These are phyloP conservation scores for Clanis bilineata DNA, from an alignment of 2,888 invertebrate species.

Conservation along the genomic window DNA sequence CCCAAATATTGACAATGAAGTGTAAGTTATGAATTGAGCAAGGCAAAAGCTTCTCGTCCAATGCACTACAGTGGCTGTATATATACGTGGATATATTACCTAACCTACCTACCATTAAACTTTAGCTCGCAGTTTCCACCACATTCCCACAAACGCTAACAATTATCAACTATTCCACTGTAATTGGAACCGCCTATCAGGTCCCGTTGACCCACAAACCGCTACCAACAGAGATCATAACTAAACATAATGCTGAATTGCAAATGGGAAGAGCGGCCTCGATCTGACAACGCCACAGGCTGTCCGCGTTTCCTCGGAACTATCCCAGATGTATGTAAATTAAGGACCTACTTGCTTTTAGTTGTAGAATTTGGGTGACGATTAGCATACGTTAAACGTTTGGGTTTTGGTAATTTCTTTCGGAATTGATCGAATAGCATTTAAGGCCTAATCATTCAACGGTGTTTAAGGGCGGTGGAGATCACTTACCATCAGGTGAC, in stretches of 20 bases:
- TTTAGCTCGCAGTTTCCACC: neutral
- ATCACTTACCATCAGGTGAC: no score
- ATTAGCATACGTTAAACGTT: no score
- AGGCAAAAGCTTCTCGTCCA: no score
- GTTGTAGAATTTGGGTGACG: neutral
- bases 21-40: no score
- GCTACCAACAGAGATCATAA: slow-evolving; percentile 1
- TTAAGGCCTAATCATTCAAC: no score
- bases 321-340: neutral
- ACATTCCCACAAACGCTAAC: neutral
- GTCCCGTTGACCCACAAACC: slow-evolving; percentile 1
- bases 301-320: slow-evolving; percentile 8
- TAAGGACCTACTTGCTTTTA: slow-evolving; percentile 12
- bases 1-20: no score
- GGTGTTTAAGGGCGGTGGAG: no score
- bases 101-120: neutral
- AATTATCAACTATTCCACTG: slow-evolving; percentile 1
- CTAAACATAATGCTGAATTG: slow-evolving; percentile 16
- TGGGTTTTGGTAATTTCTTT: no score
- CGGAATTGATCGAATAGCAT: no score
- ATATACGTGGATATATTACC: neutral
- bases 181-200: slow-evolving; percentile 5
- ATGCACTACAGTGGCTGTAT: no score
- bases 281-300: slow-evolving; percentile 13
- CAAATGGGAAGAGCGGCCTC: slow-evolving; percentile 14